These are phyloP conservation scores for Mungos mungo DNA, from an alignment of 2,113 vertebrate genomes.

Conservation along the genomic window DNA sequence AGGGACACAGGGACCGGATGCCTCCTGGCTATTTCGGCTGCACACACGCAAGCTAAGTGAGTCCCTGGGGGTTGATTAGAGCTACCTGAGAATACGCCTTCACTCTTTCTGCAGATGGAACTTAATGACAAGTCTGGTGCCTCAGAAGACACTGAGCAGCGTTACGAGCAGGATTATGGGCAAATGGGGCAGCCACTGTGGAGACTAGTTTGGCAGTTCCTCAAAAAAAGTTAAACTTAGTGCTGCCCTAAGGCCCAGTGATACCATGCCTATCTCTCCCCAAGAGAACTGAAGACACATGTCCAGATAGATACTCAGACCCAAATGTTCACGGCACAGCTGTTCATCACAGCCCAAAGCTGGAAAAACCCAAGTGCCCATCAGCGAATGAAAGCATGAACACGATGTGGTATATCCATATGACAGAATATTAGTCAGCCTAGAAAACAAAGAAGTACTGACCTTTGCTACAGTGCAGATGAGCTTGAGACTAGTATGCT, in stretches of 20 bases:
- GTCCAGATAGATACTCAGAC: neutral
- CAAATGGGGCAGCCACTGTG: neutral
- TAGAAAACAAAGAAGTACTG: neutral
- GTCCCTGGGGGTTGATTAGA: constrained; percentile 61
- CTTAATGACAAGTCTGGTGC: neutral
- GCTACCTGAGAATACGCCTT: constrained; percentile 49
- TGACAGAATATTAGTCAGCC: neutral
- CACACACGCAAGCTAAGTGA: neutral
- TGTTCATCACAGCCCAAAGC: neutral
- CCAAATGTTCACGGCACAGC: neutral
- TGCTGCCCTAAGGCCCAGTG: neutral
- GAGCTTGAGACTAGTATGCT: neutral
- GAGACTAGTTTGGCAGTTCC: neutral
- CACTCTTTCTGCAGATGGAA: constrained; percentile 40
- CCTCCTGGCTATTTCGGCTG: constrained; percentile 49
- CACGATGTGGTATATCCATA: neutral
- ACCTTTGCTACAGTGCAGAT: neutral
- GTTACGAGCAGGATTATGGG: neutral
- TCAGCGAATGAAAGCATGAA: neutral
- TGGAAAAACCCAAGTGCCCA: neutral
- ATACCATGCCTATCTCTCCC: too few relatives aligned
- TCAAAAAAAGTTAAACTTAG: neutral
- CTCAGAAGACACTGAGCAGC: neutral
- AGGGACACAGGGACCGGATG: neutral
- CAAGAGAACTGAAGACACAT: neutral